These are phyloP conservation scores for Erythrocercus mccallii DNA, from an alignment of 2,113 vertebrate species.

Conservation along the genomic window DNA sequence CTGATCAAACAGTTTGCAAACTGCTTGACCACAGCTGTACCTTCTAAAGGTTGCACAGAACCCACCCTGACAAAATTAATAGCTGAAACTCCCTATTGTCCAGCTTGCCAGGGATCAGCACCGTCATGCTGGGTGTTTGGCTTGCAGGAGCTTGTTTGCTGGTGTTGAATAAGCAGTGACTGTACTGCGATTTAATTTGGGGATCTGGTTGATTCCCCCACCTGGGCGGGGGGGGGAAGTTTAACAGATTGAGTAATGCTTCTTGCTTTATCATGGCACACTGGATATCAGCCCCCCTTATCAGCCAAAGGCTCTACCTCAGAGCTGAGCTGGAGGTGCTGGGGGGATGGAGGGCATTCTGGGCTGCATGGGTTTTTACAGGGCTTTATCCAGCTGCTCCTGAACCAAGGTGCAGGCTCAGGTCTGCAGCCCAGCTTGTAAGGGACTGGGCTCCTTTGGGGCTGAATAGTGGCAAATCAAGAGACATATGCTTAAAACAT, in stretches of 20 bases:
- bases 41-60: background rate
- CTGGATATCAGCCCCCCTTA: background rate
- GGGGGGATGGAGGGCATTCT: background rate
- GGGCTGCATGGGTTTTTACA: background rate
- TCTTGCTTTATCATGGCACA: background rate
- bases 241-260: background rate
- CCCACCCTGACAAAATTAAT: background rate
- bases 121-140: background rate
- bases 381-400: background rate
- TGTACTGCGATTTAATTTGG: background rate
- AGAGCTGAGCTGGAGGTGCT: background rate
- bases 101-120: background rate
- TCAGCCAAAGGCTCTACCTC: background rate
- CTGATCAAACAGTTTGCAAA: background rate
- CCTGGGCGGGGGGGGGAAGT: background rate
- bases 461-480: background rate
- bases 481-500: background rate
- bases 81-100: background rate
- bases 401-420: background rate
- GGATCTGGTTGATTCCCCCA: background rate
- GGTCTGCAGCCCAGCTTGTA: background rate
- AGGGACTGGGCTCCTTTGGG: background rate
- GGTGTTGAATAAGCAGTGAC: background rate
- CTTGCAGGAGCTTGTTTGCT: slow-evolving; percentile 30
- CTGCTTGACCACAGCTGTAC: background rate